phyloP scores from a whole-genome alignment of 1,140 invertebrate genomes.

The Polypedilum pembai region DNA sequence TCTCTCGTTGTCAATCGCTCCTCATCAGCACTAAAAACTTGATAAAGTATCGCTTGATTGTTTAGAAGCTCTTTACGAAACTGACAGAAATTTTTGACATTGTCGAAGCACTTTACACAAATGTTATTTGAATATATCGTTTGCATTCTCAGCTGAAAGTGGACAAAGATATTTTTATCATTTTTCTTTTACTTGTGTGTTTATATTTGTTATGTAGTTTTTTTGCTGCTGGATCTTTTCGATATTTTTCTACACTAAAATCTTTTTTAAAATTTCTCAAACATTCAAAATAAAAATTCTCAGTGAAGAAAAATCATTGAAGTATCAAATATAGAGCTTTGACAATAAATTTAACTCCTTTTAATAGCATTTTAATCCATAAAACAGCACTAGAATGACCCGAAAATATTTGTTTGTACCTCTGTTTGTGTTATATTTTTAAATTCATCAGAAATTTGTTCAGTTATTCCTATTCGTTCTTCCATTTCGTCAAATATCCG shows the following conservation, averaged over 20 bases:
- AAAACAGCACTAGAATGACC: too few relatives aligned
- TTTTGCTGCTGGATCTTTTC: too few relatives aligned
- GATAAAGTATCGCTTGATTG: conserved; percentile 19
- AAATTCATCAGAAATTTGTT: conserved; percentile 7
- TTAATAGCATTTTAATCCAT: too few relatives aligned
- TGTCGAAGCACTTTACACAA: conserved; percentile 8
- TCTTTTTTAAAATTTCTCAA: too few relatives aligned
- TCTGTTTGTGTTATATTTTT: conserved; percentile 21
- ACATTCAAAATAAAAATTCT: too few relatives aligned
- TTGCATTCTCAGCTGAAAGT: not conserved
- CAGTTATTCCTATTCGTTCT: not conserved
- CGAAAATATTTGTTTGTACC: not conserved
- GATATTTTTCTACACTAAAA: too few relatives aligned
- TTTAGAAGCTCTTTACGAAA: conserved; percentile 14
- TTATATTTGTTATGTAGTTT: too few relatives aligned
- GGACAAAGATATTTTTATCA: not conserved
- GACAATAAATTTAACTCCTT: too few relatives aligned
- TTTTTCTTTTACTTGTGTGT: not conserved
- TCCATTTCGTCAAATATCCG: conserved; percentile 16
- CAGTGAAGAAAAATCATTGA: too few relatives aligned
- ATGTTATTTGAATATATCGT: conserved; percentile 2
- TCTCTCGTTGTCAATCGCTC: not conserved
- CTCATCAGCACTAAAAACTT: not conserved
- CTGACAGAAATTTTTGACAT: conserved; percentile 16
- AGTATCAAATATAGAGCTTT: too few relatives aligned